These are phyloP conservation scores for Didymodactylos carnosus DNA, from an alignment of 2,888 invertebrate genomes.

Conservation along the genomic window DNA sequence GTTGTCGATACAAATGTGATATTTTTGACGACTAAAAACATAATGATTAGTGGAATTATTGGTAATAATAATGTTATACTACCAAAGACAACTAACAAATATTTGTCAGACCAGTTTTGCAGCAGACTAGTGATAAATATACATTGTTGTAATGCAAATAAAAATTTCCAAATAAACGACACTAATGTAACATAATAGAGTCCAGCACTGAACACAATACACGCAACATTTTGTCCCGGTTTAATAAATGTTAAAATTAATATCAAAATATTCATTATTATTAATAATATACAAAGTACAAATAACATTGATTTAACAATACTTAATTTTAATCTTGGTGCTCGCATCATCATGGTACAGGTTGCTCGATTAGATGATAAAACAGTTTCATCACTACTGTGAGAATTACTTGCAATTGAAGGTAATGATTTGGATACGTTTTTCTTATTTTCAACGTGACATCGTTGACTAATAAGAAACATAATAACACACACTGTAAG, in stretches of 20 bases:
- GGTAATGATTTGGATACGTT: background rate
- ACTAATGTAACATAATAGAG: background rate
- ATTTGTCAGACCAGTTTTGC: background rate
- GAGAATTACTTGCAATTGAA: background rate
- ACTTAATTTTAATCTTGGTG: too few relatives aligned
- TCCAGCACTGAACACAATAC: background rate
- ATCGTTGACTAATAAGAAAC: background rate
- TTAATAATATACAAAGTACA: background rate
- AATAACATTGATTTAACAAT: background rate
- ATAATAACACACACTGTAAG: background rate
- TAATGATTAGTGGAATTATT: background rate
- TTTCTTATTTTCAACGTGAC: background rate
- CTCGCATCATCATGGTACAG: too few relatives aligned
- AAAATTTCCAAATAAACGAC: background rate
- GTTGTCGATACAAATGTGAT: background rate
- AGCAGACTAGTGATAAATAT: background rate
- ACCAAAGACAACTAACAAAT: background rate
- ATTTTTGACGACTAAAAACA: background rate
- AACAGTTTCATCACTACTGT: background rate
- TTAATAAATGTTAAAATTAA: background rate
- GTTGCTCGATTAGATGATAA: background rate
- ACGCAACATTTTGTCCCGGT: background rate
- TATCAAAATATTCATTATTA: background rate
- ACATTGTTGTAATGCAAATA: background rate
- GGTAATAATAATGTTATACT: background rate